Conservation (phyloP, 2,797 vertebrate species). For the Poliocrania exsul region DNA sequence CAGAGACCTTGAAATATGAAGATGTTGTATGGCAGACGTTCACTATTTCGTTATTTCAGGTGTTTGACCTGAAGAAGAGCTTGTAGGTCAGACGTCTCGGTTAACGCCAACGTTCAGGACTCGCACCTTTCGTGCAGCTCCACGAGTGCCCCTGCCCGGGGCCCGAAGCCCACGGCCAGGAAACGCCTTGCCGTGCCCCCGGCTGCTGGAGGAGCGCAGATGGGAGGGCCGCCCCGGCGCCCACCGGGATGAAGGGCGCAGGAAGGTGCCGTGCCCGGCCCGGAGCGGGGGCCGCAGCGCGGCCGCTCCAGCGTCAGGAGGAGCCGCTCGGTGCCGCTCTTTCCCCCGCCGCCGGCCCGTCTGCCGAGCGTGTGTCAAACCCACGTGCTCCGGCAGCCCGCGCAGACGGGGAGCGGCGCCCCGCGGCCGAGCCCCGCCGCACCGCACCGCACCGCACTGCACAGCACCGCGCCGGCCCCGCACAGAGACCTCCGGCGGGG, state of each 20-base stretch:
- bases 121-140: too few relatives aligned
- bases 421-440: background rate
- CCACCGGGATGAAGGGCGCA: rapidly evolving
- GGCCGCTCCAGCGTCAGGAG: background rate
- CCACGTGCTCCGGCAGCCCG: slow-evolving; percentile 23
- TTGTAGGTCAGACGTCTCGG: too few relatives aligned
- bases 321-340: slow-evolving; percentile 36
- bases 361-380: background rate
- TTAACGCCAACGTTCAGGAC: rapidly evolving
- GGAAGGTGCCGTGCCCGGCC: background rate
- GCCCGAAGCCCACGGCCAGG: background rate
- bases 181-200: background rate
- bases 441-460: background rate
- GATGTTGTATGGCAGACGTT: background rate
- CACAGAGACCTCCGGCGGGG: background rate
- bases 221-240: rapidly evolving
- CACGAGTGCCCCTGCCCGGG: rapidly evolving
- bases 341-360: background rate
- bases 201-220: too few relatives aligned
- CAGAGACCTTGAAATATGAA: background rate
- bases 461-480: background rate
- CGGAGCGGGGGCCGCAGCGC: background rate
- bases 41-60: background rate
- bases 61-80: background rate
- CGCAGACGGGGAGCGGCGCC: background rate